Percentiles rank a stretch among this genome's conserved stretches.
phyloP scores from a whole-genome alignment of 2,888 invertebrate species.

The Pseudococcus longispinus region DNA sequence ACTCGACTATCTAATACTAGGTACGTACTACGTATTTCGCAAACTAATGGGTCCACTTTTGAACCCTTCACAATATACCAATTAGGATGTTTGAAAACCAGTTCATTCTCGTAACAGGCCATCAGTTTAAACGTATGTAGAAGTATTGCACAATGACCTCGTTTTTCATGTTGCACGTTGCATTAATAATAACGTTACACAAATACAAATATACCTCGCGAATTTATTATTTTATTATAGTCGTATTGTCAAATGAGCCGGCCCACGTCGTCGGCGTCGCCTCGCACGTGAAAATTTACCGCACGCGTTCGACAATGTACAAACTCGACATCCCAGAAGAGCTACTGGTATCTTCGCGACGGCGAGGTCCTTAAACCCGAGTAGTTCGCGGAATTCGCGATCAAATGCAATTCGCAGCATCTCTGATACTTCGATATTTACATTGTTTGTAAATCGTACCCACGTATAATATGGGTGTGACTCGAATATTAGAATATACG shows the following conservation, averaged over 20 bases:
- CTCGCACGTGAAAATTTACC: not conserved
- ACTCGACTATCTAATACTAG: not conserved
- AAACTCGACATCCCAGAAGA: not conserved
- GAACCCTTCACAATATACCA: conserved; percentile 47
- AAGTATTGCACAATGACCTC: conserved; percentile 49
- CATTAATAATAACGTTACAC: conserved; percentile 42
- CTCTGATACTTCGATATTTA: not conserved
- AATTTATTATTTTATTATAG: conserved; percentile 5
- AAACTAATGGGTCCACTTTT: conserved; percentile 50
- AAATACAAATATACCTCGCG: not conserved
- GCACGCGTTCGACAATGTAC: not conserved
- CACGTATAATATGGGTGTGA: not conserved
- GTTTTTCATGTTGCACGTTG: conserved; percentile 42
- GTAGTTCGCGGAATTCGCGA: not conserved
- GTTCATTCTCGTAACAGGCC: conserved; percentile 52
- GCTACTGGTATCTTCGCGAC: not conserved
- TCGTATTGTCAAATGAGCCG: not conserved
- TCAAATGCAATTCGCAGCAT: not conserved
- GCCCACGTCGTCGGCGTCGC: not conserved
- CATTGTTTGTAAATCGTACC: not conserved
- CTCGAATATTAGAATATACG: not conserved
- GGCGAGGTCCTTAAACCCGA: not conserved
- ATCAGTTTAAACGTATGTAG: conserved; percentile 36
- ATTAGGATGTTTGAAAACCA: conserved; percentile 52
- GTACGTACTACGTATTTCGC: conserved; percentile 18